A percentile compares a stretch with the other conserved stretches of the same genome.
phyloP scores from a whole-genome alignment of 64 coral and sea anemone genomes.

The Catalaphyllia jardinei region DNA sequence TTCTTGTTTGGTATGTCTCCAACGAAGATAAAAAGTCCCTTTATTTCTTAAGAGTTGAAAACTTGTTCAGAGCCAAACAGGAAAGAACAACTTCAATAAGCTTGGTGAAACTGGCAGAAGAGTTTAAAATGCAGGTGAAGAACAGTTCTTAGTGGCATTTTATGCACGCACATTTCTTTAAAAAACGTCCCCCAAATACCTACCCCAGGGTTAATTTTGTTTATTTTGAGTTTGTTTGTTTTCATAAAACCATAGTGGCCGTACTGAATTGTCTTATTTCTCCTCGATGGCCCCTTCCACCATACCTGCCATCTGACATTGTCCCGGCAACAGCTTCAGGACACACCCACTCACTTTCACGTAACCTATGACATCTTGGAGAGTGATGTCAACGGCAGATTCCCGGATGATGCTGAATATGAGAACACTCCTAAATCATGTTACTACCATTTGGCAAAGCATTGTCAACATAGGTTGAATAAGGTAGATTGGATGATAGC shows the following conservation, averaged over 20 bases:
- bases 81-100: conserved; percentile 21
- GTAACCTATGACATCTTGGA: conserved; percentile 55
- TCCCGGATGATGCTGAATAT: conserved; percentile 37
- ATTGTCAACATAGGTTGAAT: conserved; percentile 33
- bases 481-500: conserved; percentile 34
- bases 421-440: conserved; percentile 38
- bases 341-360: conserved; percentile 64
- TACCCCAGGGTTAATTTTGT: too few species aligned
- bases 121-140: conserved; percentile 57
- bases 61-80: conserved; percentile 50
- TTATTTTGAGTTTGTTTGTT: too few species aligned
- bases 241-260: conserved; percentile 51
- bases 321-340: conserved; percentile 42
- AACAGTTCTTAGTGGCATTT: too few species aligned
- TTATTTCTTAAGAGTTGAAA: conserved; percentile 24
- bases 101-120: conserved; percentile 30
- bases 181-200: too few species aligned
- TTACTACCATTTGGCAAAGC: conserved; percentile 50
- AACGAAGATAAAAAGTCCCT: neutral
- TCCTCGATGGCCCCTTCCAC: conserved; percentile 59
- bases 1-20: too few species aligned
- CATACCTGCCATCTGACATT: conserved; percentile 37
- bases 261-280: conserved; percentile 47
- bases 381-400: conserved; percentile 34
- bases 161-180: too few species aligned